Percentiles rank a stretch among this genome's conserved stretches.
phyloP scores from a whole-genome alignment of 2,797 vertebrate genomes.

The Gadopsis marmoratus region DNA sequence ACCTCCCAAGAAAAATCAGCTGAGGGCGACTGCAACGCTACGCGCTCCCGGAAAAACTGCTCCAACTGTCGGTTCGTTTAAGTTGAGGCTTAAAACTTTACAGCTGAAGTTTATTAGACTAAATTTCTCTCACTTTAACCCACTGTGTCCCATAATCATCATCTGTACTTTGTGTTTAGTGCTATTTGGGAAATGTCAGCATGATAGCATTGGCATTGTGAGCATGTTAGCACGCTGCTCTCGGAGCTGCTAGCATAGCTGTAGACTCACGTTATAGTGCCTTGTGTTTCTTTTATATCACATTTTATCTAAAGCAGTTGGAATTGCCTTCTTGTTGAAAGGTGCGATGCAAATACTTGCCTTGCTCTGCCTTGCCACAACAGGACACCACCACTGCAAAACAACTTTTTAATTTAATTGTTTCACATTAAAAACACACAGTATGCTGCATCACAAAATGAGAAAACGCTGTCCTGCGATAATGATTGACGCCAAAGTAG shows the following conservation, averaged over 20 bases:
- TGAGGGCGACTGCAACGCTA: neutral
- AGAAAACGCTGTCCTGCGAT: slow-evolving; percentile 66
- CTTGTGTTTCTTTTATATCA: neutral
- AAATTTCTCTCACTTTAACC: neutral
- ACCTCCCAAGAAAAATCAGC: neutral
- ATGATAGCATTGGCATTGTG: too few relatives aligned
- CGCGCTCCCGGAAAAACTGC: neutral
- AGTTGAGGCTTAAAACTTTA: neutral
- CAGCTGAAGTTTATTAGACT: neutral
- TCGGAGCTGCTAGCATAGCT: neutral
- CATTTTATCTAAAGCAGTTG: neutral
- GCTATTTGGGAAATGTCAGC: neutral
- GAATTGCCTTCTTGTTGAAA: neutral
- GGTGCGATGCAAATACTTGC: neutral
- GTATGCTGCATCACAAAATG: slow-evolving; percentile 80
- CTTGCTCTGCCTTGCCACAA: slow-evolving; percentile 21
- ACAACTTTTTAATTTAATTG: slow-evolving; percentile 81
- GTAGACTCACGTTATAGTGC: neutral
- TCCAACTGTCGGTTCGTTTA: neutral
- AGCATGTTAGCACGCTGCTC: neutral
- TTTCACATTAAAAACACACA: slow-evolving; percentile 86
- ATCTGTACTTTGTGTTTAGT: neutral
- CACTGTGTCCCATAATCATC: neutral
- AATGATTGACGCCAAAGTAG: slow-evolving; percentile 71
- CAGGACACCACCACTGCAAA: slow-evolving; percentile 72